Conservation (phyloP, 2,797 vertebrate species). For the Lates japonicus region DNA sequence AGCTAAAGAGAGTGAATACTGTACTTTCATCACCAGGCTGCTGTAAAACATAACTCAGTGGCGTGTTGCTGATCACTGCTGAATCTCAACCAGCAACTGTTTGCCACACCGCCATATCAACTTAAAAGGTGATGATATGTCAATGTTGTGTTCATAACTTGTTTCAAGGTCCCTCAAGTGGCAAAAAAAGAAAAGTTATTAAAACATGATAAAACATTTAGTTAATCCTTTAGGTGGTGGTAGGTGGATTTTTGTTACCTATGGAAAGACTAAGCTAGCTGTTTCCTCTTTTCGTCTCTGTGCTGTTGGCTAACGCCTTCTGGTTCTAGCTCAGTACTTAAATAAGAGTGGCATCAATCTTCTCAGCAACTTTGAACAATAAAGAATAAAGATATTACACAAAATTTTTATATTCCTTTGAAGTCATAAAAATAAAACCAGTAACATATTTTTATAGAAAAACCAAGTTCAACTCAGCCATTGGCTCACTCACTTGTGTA, state of each 20-base stretch:
- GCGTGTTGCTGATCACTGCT: neutral
- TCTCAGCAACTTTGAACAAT: neutral
- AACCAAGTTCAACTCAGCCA: neutral
- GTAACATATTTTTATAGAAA: neutral
- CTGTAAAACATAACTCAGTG: neutral
- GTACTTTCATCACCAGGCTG: too few relatives aligned
- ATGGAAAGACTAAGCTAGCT: neutral
- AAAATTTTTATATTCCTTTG: neutral
- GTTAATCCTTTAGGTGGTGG: neutral
- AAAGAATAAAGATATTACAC: neutral
- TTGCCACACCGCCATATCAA: neutral
- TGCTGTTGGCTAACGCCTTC: neutral
- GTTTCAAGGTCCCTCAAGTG: neutral
- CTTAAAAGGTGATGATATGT: neutral
- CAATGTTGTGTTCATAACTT: neutral
- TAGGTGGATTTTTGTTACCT: neutral
- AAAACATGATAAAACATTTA: neutral
- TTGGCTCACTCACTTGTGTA: neutral
- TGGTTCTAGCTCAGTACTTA: neutral
- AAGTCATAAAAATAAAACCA: neutral
- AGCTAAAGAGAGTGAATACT: neutral
- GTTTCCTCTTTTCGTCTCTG: neutral
- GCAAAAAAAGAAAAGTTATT: neutral
- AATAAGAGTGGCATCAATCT: slow-evolving; percentile 1
- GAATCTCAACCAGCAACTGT: neutral